Evolutionary conservation across 37 sponge, comb jelly and placozoan species (phyloP), one percentile per base, ranked within the genome.

Genomic region (Theonella swinhoei): DNA sequence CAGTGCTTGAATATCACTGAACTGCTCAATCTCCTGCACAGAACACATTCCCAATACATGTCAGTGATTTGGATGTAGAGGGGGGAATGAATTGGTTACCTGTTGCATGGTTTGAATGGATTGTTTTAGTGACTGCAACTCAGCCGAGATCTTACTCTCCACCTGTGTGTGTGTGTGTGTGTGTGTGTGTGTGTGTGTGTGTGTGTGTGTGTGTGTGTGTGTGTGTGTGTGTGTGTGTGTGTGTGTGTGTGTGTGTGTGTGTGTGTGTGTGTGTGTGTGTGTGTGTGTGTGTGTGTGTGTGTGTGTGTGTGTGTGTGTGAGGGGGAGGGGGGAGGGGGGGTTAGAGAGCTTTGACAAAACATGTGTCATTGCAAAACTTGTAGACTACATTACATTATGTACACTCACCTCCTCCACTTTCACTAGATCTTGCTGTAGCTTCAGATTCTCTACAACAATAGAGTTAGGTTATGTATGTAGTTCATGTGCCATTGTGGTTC

Each of bases 61-160:
- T 47, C 54, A 17, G 14, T 47, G n/a, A 47, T 14, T 4, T 40
- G 23, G 62, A 83, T 65, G 34, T 75, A 75, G 23, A 38, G 22
- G 33, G 38, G 23, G 28, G 39, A 67, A 5, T 42, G 4, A n/a
- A 19, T 75, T 42, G 41, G 70, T 76, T 64, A 92, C 93, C 74
- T 69, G 32, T 2, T 43, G 39, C 95, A 94, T 91, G 28, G 74
- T 84, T 3, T 75, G 74, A 37, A 91, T 94, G 22, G 40, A 63
- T 3, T 80, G 80, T 73, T 81, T 88, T 9, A 94, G 80, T 20
- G 64, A 61, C 36, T 71, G 42, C 75, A 96, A 74, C 69, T 96
- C 97, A n/a, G 67, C 70, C 19, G 85, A 80, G 39, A 91, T 94
- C 75, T 96, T 96, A n/a, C 39, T 69, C 66, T 96, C 97, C 85